A percentile compares a stretch with the other conserved stretches of the same genome.
These are phyloP conservation scores for Albula goreensis DNA, from an alignment of 2,113 vertebrate genomes.

Conservation along the genomic window DNA sequence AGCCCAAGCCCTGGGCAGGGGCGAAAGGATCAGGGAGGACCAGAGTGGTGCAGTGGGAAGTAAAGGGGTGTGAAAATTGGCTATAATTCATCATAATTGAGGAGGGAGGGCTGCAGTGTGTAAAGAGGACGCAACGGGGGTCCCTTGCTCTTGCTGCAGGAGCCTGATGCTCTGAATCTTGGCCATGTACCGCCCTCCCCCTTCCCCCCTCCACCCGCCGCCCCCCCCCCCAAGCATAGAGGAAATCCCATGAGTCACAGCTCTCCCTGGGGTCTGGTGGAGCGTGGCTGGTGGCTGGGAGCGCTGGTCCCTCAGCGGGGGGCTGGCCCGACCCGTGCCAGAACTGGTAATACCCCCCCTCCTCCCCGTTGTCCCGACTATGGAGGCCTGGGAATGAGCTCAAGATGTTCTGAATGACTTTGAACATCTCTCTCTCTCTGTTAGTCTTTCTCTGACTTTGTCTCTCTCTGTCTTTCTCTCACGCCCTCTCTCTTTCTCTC, in stretches of 20 bases:
- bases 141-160: conserved; percentile 13
- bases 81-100: conserved; percentile 36
- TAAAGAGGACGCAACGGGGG: conserved; percentile 50
- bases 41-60: background rate
- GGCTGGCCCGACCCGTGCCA: background rate
- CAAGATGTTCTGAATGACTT: conserved; percentile 6
- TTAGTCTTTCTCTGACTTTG: too few species aligned
- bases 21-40: conserved; percentile 7
- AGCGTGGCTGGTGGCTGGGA: conserved; percentile 5
- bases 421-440: background rate
- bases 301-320: conserved; percentile 39
- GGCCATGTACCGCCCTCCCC: too few species aligned
- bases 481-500: too few species aligned
- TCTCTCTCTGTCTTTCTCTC: too few species aligned
- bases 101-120: conserved; percentile 43
- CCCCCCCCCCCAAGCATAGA: too few species aligned
- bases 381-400: background rate
- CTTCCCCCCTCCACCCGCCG: too few species aligned
- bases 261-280: conserved; percentile 2
- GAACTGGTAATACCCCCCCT: background rate
- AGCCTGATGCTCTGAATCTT: too few species aligned
- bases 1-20: conserved; percentile 26
- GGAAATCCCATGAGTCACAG: too few species aligned
- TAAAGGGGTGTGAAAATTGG: conserved; percentile 43
- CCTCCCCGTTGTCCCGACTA: background rate